phyloP scores from a whole-genome alignment of 1,140 invertebrate genomes.

The Micrasema longulum region DNA sequence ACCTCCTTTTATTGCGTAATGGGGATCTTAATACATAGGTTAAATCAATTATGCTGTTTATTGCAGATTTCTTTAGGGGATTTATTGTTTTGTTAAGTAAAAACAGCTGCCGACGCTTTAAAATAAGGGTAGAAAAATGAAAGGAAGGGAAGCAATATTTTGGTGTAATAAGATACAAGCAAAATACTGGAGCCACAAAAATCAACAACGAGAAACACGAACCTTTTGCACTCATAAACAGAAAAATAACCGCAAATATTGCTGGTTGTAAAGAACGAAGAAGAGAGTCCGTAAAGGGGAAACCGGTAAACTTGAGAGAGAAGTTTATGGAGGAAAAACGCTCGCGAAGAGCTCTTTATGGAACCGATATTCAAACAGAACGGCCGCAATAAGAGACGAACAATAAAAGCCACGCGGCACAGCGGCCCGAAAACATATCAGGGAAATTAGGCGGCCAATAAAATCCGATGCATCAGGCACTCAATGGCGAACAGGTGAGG shows the following conservation, averaged over 20 bases:
- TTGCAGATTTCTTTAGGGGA: no score
- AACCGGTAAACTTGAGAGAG: conserved; percentile 5
- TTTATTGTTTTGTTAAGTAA: no score
- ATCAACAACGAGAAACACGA: conserved; percentile 5
- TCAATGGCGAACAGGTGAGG: conserved; percentile 24
- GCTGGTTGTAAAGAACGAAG: not conserved
- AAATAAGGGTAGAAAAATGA: no score
- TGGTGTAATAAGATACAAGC: no score
- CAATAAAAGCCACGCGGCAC: conserved; percentile 24
- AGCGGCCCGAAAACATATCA: conserved; percentile 10
- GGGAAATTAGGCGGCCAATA: conserved; percentile 30
- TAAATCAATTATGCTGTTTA: no score
- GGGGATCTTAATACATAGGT: no score
- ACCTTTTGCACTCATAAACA: conserved; percentile 16
- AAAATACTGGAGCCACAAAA: not conserved
- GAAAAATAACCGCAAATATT: conserved; percentile 25
- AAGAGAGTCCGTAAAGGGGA: not conserved
- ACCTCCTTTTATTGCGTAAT: no score
- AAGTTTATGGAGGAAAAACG: conserved; percentile 16
- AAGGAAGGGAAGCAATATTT: no score
- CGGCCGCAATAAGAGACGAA: conserved; percentile 11
- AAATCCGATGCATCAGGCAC: conserved; percentile 28
- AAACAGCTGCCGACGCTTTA: no score
- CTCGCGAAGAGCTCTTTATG: conserved; percentile 28
- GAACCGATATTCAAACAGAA: conserved; percentile 14